Percentiles rank a stretch among this genome's conserved stretches.
Evolutionary conservation across 35 echinoderm and acorn worm species (phyloP).

Genomic region (Ophioderma brevispina): DNA sequence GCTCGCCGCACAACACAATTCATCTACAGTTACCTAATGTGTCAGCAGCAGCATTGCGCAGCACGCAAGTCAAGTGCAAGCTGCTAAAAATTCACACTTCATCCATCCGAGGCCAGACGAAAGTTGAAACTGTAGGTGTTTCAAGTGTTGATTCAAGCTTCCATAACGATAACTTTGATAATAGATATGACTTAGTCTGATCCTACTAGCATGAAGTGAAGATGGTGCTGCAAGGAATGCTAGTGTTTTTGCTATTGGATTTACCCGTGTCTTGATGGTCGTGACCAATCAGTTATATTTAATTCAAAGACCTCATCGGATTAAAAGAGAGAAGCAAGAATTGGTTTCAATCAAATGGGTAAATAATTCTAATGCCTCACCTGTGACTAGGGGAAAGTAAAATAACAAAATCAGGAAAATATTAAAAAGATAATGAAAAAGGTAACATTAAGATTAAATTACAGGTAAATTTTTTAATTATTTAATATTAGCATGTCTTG

Average conservation of each 20-base stretch:
- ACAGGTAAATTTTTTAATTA: too few relatives aligned
- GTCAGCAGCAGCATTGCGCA: neutral
- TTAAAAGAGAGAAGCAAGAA: too few relatives aligned
- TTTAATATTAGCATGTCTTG: too few relatives aligned
- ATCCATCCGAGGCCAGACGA: neutral
- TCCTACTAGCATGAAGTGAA: neutral
- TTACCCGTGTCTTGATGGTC: too few relatives aligned
- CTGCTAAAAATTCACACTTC: constrained; percentile 2
- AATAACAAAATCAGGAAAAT: too few relatives aligned
- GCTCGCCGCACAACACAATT: neutral
- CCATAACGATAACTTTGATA: constrained; percentile 1
- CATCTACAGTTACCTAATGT: neutral
- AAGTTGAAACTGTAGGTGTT: constrained; percentile 7
- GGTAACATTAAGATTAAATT: too few relatives aligned
- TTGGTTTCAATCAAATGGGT: too few relatives aligned
- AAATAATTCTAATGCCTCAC: too few relatives aligned
- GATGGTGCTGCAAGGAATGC: neutral
- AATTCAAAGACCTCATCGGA: too few relatives aligned
- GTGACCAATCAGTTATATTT: too few relatives aligned
- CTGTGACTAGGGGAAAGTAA: too few relatives aligned
- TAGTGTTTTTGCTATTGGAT: neutral
- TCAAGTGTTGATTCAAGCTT: constrained; percentile 1
- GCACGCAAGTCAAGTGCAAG: neutral
- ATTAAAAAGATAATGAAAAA: too few relatives aligned
- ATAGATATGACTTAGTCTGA: neutral